Percentiles rank a stretch among this genome's conserved stretches.
phyloP scores from a whole-genome alignment of 2,888 invertebrate genomes.

The Hedya salicella region DNA sequence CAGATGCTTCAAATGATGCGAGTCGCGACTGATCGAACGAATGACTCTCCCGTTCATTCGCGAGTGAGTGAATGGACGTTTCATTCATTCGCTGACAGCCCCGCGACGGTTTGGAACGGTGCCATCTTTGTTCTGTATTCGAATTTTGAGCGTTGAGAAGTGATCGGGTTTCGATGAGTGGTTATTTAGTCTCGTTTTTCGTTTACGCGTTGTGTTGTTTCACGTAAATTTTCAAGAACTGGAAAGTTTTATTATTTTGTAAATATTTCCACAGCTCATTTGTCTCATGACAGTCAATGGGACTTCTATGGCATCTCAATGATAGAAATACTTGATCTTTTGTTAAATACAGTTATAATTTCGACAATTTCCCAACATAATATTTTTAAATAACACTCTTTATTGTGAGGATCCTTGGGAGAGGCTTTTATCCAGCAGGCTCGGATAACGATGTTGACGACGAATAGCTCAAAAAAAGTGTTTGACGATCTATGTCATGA shows the following conservation, averaged over 20 bases:
- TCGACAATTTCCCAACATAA: no score
- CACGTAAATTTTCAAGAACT: conserved; percentile 16
- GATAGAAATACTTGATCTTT: no score
- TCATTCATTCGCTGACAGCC: conserved; percentile 49
- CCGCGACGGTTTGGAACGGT: conserved; percentile 44
- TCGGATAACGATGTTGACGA: no score
- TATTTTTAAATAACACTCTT: no score
- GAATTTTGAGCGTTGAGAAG: conserved; percentile 38
- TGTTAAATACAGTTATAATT: no score
- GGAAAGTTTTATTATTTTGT: conserved; percentile 13
- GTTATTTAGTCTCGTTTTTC: conserved; percentile 35
- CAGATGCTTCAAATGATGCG: conserved; percentile 43
- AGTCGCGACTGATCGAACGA: conserved; percentile 40
- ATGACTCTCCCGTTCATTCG: conserved; percentile 45
- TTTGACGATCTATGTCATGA: no score
- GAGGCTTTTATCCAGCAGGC: no score
- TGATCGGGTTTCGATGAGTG: conserved; percentile 43
- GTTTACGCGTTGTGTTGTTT: conserved; percentile 25
- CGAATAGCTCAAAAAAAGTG: no score
- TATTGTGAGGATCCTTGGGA: no score
- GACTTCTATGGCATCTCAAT: not conserved
- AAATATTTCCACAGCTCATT: not conserved
- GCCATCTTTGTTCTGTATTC: conserved; percentile 48
- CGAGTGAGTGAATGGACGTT: conserved; percentile 53
- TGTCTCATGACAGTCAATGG: not conserved